Percentiles rank a stretch among this genome's conserved stretches.
Evolutionary conservation across 1,140 invertebrate genomes (phyloP).

Genomic region (Bombus affinis): DNA sequence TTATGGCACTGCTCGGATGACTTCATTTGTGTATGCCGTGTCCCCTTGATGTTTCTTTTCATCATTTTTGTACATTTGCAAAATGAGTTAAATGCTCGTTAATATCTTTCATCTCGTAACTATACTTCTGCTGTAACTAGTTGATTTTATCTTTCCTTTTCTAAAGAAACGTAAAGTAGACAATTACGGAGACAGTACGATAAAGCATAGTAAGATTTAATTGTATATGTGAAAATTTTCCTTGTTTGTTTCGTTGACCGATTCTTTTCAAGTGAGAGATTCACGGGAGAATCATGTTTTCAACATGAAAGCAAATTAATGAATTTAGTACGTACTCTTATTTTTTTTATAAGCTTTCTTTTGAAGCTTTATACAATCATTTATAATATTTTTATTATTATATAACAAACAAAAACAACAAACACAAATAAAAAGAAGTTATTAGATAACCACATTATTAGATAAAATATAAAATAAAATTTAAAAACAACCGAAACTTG

Average conservation of each 20-base stretch:
- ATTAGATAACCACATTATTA: constrained; percentile 11
- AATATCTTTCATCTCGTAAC: constrained; percentile 38
- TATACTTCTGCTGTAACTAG: constrained; percentile 35
- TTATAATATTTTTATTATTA: not conserved
- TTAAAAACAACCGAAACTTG: constrained; percentile 13
- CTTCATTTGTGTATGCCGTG: constrained; percentile 52
- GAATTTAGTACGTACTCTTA: constrained; percentile 1
- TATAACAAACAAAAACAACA: not conserved
- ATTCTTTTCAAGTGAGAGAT: constrained; percentile 22
- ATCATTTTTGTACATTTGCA: constrained; percentile 49
- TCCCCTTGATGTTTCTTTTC: constrained; percentile 12
- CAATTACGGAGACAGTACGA: constrained; percentile 37
- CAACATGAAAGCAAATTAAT: constrained; percentile 23
- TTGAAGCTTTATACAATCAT: not conserved
- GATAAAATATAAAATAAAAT: constrained; percentile 29
- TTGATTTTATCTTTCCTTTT: not conserved
- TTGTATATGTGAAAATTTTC: constrained; percentile 55
- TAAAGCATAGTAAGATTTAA: constrained; percentile 28
- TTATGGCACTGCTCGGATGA: constrained; percentile 64
- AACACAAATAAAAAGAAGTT: constrained; percentile 3
- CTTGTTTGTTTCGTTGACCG: constrained; percentile 44
- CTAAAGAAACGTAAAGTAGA: constrained; percentile 27
- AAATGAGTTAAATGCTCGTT: constrained; percentile 41
- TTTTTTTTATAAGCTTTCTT: constrained; percentile 38
- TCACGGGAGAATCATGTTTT: constrained; percentile 21